Percentiles rank a stretch among this genome's conserved stretches.
Evolutionary conservation across 2,113 vertebrate species (phyloP).

Genomic region (Scopus umbretta): DNA sequence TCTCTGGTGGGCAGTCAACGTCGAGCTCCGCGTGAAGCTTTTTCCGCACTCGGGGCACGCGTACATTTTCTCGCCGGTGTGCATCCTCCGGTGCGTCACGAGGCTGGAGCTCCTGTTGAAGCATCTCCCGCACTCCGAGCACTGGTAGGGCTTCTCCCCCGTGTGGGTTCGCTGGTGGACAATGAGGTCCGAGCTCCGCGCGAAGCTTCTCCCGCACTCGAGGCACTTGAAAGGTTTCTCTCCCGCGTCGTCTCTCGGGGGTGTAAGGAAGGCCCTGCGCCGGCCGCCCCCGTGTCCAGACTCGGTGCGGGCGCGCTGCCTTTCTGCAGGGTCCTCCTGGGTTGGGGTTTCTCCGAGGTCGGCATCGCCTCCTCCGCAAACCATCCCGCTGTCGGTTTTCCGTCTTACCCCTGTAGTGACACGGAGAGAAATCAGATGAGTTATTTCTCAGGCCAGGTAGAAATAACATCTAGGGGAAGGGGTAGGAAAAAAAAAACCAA

Average conservation of each 20-base stretch:
- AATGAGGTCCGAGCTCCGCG: not conserved
- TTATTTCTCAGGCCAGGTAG: not conserved
- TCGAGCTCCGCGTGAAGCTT: not conserved
- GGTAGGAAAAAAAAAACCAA: not conserved
- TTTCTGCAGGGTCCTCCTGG: not conserved
- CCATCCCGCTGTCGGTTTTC: not conserved
- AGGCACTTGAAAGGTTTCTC: not conserved
- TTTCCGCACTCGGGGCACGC: not conserved
- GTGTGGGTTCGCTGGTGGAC: not conserved
- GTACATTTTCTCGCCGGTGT: not conserved
- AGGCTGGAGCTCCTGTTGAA: not conserved
- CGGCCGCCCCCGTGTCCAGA: not conserved
- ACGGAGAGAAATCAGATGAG: not conserved
- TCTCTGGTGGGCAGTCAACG: not conserved
- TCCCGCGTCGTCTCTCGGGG: not conserved
- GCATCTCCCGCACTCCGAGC: not conserved
- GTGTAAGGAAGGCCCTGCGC: not conserved
- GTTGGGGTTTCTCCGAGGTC: not conserved
- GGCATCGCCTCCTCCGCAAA: not conserved
- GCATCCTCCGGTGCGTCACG: not conserved
- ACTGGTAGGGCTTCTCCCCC: not conserved
- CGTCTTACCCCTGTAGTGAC: not conserved
- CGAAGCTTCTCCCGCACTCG: not conserved
- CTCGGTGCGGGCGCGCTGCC: not conserved
- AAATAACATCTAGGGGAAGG: not conserved